Base-by-base conservation (phyloP, 2,113 vertebrate genomes). In the Chrysemys picta region DNA sequence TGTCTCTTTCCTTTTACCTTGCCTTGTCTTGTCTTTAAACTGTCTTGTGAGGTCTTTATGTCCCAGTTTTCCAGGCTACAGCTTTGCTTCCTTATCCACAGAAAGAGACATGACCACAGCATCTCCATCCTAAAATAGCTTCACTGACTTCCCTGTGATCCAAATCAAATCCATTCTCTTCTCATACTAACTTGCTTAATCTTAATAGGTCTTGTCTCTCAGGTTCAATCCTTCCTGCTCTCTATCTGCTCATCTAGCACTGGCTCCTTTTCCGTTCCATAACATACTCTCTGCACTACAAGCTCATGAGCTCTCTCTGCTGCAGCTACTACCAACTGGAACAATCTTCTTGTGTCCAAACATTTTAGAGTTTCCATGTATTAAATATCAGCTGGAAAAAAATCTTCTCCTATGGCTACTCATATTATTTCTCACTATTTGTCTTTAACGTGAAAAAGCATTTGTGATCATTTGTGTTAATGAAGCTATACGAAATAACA, bases 321-420 rank as follows among this genome's bases (percentile, higher is more conserved):
- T 80, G 42, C 56, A 90, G 65, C 69, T 90, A 80, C 62, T 93
- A 11, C 45, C 84, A 82, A 8, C 4, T 57, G 59, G 22, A 59
- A 96, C 83, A 89, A 14, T 29, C 45, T 78, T 27, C 42, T 47
- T 16, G 75, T 47, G 75, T 78, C 42, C 12, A 42, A 45, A 78
- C 31, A 42, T 72, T 79, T 96, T 91, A 50, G 4, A 2, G 80
- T 90, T 93, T n/a, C 19, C 38, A 52, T 93, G 89, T 8, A 4
- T 93, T 82, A 93, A 93, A 52, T 65, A 89, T 89, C 27, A 87
- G 17, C 50, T 38, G 54, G 91, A 80, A 89, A 16, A 87, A 91
- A 85, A 52, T 53, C 47, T 84, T 94, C 0, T 42, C 24, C 38
- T 13, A 47, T 47, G 45, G 24, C n/a, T 72, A 38, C 19, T 21